These are phyloP conservation scores for Montipora foliosa DNA, from an alignment of 64 coral and sea anemone genomes.

Conservation along the genomic window DNA sequence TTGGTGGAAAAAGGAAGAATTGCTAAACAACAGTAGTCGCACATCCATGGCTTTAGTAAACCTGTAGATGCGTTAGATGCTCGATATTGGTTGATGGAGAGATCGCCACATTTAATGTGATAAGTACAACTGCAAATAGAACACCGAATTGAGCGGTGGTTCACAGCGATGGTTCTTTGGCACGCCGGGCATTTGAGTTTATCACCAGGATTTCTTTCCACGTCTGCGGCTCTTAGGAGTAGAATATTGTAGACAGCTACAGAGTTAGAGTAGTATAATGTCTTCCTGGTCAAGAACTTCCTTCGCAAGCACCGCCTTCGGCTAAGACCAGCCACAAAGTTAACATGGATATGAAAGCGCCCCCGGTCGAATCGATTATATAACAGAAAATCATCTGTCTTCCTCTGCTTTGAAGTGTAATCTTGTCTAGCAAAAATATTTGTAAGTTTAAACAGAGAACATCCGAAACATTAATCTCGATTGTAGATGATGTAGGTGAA, in stretches of 20 bases:
- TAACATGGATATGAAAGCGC: neutral
- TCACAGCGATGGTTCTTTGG: too few species aligned
- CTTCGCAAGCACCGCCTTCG: neutral
- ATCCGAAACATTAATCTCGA: neutral
- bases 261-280: neutral
- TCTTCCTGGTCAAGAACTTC: slow-evolving; percentile 1
- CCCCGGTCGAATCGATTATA: neutral
- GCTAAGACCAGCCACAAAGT: neutral
- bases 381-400: neutral
- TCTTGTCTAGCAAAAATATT: neutral
- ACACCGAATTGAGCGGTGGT: too few species aligned
- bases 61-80: too few species aligned
- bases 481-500: neutral
- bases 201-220: too few species aligned
- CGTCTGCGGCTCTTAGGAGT: neutral
- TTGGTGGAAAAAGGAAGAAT: too few species aligned
- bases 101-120: too few species aligned
- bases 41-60: too few species aligned
- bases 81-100: too few species aligned
- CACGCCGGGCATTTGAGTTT: too few species aligned
- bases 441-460: neutral
- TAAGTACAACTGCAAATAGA: too few species aligned
- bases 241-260: slow-evolving; percentile 3
- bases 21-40: too few species aligned
- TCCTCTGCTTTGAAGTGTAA: neutral